phyloP scores from a whole-genome alignment of 2,797 vertebrate genomes.

The Coccyzus lansbergi region DNA sequence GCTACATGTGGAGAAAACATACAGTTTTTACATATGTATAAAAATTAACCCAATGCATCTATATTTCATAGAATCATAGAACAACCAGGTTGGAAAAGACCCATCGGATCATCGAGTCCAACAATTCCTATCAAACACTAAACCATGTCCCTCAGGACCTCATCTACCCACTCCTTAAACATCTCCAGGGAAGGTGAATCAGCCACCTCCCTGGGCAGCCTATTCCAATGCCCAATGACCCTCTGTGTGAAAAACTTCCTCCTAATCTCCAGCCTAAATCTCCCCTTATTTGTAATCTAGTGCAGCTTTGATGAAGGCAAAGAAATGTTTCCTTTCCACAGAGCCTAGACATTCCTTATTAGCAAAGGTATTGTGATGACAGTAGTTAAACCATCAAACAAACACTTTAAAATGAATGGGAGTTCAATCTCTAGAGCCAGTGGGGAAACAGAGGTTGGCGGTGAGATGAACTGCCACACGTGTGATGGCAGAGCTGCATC shows the following conservation, averaged over 20 bases:
- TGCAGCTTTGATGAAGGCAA: neutral
- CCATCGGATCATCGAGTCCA: no score
- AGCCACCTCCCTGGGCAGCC: no score
- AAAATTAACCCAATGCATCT: neutral
- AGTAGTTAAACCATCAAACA: neutral
- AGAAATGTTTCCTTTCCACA: neutral
- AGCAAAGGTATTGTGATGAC: neutral
- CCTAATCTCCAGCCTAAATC: no score
- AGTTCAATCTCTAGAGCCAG: neutral
- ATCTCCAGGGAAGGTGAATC: no score
- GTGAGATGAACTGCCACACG: neutral
- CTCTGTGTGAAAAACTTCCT: no score
- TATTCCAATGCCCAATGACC: no score
- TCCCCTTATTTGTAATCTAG: neutral
- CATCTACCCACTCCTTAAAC: no score
- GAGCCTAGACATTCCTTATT: neutral
- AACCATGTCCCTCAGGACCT: no score
- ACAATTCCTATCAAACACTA: no score
- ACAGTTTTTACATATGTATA: neutral
- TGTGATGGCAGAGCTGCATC: rapidly evolving
- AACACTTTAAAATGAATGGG: neutral
- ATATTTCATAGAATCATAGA: no score
- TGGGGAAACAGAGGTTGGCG: neutral
- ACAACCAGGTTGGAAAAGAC: no score
- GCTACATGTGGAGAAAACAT: neutral